A percentile compares a stretch with the other conserved stretches of the same genome.
Evolutionary conservation across 1,140 invertebrate species (phyloP).

Genomic region (Lysiphlebus fabarum): DNA sequence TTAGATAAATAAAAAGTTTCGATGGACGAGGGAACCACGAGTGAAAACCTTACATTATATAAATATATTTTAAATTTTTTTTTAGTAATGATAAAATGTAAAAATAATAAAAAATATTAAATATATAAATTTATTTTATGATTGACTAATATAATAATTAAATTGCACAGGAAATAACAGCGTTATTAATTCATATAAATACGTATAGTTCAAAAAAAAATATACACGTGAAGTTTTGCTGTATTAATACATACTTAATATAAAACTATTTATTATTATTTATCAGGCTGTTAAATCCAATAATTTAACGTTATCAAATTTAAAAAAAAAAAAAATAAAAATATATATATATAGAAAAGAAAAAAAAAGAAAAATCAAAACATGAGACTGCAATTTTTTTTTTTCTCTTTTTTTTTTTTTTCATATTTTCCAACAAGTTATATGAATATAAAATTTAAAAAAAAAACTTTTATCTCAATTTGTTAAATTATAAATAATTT

Average conservation of each 20-base stretch:
- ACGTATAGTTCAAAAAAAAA: no score
- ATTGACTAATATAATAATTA: no score
- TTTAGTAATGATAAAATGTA: not conserved
- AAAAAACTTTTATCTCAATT: no score
- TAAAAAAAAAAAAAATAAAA: no score
- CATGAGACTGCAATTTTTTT: constrained; percentile 10
- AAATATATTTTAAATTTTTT: not conserved
- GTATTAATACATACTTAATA: constrained; percentile 9
- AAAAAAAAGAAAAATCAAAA: not conserved
- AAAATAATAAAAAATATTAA: no score
- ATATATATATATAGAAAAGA: no score
- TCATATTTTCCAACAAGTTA: no score
- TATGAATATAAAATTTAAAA: no score
- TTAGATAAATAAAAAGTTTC: not conserved
- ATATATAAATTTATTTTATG: no score
- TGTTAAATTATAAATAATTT: no score
- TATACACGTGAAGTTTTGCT: constrained; percentile 5
- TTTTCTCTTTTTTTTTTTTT: not conserved
- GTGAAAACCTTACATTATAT: constrained; percentile 2
- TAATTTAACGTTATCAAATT: not conserved
- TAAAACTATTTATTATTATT: constrained; percentile 5
- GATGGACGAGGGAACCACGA: constrained; percentile 2
- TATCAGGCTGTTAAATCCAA: not conserved
- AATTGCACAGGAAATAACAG: not conserved
- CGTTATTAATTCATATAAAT: constrained; percentile 4